Evolutionary conservation across 2,888 invertebrate genomes (phyloP).

Genomic region (Cheilosia vulpina): DNA sequence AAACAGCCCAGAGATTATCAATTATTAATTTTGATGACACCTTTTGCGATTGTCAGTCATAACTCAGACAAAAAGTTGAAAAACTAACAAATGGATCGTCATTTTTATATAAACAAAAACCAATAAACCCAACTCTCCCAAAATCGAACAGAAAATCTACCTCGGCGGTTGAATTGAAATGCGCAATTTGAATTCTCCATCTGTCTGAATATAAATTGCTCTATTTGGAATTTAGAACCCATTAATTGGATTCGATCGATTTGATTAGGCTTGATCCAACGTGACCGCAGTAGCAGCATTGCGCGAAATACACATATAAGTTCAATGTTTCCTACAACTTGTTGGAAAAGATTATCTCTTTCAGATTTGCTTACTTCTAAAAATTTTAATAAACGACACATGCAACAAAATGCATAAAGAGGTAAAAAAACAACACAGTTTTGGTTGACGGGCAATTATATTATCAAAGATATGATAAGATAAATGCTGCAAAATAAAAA

Average conservation of each 20-base stretch:
- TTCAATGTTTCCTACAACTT: too few relatives aligned
- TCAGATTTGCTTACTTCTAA: too few relatives aligned
- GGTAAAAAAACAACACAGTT: too few relatives aligned
- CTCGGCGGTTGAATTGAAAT: conserved; percentile 16
- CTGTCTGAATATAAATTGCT: conserved; percentile 8
- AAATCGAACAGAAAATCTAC: not conserved
- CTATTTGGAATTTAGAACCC: not conserved
- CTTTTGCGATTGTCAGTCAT: conserved; percentile 9
- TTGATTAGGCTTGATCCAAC: not conserved
- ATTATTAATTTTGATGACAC: not conserved
- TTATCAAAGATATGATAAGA: too few relatives aligned
- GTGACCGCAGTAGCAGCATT: not conserved
- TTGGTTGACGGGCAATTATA: too few relatives aligned
- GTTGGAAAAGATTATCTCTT: too few relatives aligned
- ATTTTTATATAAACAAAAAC: conserved; percentile 3
- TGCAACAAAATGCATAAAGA: too few relatives aligned
- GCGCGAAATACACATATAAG: not conserved
- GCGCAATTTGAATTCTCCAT: conserved; percentile 27
- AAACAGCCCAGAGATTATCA: conserved; percentile 25
- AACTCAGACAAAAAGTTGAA: not conserved
- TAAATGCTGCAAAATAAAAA: not conserved
- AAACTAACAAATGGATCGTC: not conserved
- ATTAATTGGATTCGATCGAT: conserved; percentile 14
- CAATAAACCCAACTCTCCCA: not conserved
- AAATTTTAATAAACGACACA: too few relatives aligned